Base-by-base conservation (phyloP, 2,113 vertebrate species). In the Oryzias javanicus region DNA sequence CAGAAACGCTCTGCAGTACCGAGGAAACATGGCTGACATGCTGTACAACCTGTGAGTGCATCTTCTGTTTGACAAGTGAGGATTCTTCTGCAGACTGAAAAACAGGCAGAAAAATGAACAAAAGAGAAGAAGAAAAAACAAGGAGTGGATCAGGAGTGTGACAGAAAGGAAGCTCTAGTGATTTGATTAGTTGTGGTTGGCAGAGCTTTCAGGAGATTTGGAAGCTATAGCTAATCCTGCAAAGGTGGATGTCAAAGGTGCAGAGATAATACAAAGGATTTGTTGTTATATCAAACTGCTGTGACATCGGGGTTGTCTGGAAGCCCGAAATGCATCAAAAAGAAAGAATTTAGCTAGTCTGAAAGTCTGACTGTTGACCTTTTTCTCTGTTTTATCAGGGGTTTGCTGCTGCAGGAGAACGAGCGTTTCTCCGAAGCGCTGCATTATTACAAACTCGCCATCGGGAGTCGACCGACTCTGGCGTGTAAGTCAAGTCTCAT, bases 21-120 rank as follows among this genome's bases (percentile, higher is more conserved):
- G 97, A 65, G 95, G 97, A 81, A 99, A 99, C 93, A 99, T 99
- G 97, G 97, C 97, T 25, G 97, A 99, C 90, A 99, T 99, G 97
- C 94, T 99, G 80, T 99, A 99, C 86, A 99, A 99, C 91, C 90
- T 99, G 97, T 99, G 88, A 98, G 97, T 98, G 91, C 54, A 60
- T n/a, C 46, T 20, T 52, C 41, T 60, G 53, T 59, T 49, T 69
- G 56, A 64, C 24, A 1, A 29, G 7, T 44, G 63, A 20, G 12
- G 42, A 77, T 57, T 52, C 54, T 20, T 35, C 58, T 48, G 44
- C 55, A 48, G 20, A 60, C 49, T 41, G 48, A 62, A 20, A 60
- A 41, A 64, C 41, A 25, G 60, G 56, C 13, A 42, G 16, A 18
- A n/a, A 3, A n/a, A 17, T 14, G 17, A 24, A 10, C 45, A 13